Conservation (phyloP, 2,888 invertebrate species). For the Lasioglossum marginatum region DNA sequence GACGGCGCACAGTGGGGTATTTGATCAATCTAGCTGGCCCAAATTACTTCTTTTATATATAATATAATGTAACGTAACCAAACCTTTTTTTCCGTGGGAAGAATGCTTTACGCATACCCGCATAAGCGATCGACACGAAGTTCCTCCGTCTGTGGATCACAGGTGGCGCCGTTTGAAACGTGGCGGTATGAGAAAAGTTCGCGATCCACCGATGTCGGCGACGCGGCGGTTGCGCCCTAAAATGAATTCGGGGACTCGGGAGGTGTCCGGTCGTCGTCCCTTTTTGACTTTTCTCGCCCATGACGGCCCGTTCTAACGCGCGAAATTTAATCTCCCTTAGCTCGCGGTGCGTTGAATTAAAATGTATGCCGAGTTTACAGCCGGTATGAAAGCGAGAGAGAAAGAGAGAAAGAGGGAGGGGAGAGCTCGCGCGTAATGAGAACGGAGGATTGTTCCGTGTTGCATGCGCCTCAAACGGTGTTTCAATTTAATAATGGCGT, state of each 20-base stretch:
- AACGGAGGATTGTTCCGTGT: conserved; percentile 61
- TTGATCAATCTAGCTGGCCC: too few species aligned
- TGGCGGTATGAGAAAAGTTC: too few species aligned
- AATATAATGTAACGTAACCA: too few species aligned
- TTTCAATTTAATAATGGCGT: conserved; percentile 62
- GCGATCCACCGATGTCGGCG: too few species aligned
- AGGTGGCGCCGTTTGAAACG: too few species aligned
- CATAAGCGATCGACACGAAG: too few species aligned
- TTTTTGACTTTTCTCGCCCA: conserved; percentile 68
- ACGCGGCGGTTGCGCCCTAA: conserved; percentile 30
- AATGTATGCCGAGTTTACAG: conserved; percentile 43
- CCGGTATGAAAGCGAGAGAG: neutral
- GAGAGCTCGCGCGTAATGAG: conserved; percentile 41
- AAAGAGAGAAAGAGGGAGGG: neutral
- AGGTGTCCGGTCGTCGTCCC: conserved; percentile 28
- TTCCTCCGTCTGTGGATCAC: too few species aligned
- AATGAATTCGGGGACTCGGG: conserved; percentile 62
- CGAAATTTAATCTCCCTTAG: conserved; percentile 69
- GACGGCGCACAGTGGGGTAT: too few species aligned
- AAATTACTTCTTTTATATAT: too few species aligned
- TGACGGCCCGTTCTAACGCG: conserved; percentile 52
- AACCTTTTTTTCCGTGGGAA: too few species aligned
- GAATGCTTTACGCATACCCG: too few species aligned
- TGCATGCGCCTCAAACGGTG: conserved; percentile 57
- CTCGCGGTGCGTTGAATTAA: conserved; percentile 65